These are phyloP conservation scores for Gobionotothen gibberifrons DNA, from an alignment of 2,797 vertebrate genomes.

Conservation along the genomic window DNA sequence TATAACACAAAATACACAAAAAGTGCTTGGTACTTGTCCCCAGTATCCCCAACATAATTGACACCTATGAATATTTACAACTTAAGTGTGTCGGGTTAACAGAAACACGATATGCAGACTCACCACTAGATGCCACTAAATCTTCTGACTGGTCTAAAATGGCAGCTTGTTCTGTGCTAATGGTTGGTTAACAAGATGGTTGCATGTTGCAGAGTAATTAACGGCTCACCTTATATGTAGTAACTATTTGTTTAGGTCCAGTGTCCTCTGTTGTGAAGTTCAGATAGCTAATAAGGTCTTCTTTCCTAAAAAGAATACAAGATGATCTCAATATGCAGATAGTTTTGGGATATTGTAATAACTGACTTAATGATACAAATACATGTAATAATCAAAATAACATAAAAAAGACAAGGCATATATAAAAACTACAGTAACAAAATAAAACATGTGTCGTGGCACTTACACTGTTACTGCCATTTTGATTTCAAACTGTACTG, in stretches of 20 bases:
- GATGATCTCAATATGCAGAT: constrained; percentile 2
- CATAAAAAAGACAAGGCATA: neutral
- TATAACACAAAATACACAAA: too few species aligned
- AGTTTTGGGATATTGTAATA: neutral
- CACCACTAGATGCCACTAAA: too few species aligned
- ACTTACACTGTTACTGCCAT: constrained; percentile 76
- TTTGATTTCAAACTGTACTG: constrained; percentile 73
- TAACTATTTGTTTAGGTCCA: constrained; percentile 41
- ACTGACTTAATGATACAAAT: neutral
- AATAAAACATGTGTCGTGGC: neutral
- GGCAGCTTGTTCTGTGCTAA: neutral
- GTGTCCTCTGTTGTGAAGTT: constrained; percentile 68
- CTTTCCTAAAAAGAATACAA: constrained; percentile 46
- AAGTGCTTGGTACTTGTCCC: too few species aligned
- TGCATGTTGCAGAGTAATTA: neutral
- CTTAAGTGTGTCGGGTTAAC: neutral
- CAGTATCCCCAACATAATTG: too few species aligned
- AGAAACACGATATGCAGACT: neutral
- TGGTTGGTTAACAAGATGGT: neutral
- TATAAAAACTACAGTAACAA: neutral
- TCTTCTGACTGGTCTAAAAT: neutral
- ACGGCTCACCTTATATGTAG: constrained; percentile 65
- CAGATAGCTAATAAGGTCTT: constrained; percentile 55
- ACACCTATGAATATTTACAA: too few species aligned
- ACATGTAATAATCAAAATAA: neutral